These are phyloP conservation scores for Aphelocoma californica DNA, from an alignment of 2,797 vertebrate species.

Conservation along the genomic window DNA sequence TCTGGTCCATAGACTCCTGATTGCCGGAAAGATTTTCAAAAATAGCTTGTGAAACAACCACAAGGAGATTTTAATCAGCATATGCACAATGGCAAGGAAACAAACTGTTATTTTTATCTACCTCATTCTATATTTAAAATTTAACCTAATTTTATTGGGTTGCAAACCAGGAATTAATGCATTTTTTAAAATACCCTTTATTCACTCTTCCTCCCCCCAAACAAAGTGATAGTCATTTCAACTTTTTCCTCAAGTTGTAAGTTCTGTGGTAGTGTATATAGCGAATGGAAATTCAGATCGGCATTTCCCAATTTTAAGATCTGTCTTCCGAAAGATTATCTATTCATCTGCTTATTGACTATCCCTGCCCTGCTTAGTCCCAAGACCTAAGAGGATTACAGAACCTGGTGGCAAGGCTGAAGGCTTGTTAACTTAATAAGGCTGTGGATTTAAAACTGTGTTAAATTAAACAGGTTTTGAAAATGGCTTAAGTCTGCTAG, in stretches of 20 bases:
- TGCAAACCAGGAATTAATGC: neutral
- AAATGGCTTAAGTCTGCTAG: constrained; percentile 34
- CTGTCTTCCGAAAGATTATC: constrained; percentile 25
- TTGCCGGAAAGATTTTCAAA: neutral
- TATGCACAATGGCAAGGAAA: neutral
- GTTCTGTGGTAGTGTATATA: neutral
- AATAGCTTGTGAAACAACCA: neutral
- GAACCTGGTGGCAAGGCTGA: constrained; percentile 36
- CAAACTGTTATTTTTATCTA: neutral
- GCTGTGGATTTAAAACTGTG: constrained; percentile 54
- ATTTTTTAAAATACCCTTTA: neutral
- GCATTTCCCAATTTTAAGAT: neutral
- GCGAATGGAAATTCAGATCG: neutral
- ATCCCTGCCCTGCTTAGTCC: neutral
- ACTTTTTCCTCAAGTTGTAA: neutral
- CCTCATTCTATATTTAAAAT: neutral
- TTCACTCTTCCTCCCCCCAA: neutral
- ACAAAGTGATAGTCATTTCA: neutral
- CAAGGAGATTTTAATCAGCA: neutral
- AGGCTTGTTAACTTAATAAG: constrained; percentile 58
- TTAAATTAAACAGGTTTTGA: constrained; percentile 54
- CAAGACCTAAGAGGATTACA: constrained; percentile 50
- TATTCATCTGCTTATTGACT: constrained; percentile 49
- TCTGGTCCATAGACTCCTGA: neutral
- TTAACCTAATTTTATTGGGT: neutral